These are phyloP conservation scores for Onychorhynchus coronatus DNA, from an alignment of 2,113 vertebrate genomes.

Conservation along the genomic window DNA sequence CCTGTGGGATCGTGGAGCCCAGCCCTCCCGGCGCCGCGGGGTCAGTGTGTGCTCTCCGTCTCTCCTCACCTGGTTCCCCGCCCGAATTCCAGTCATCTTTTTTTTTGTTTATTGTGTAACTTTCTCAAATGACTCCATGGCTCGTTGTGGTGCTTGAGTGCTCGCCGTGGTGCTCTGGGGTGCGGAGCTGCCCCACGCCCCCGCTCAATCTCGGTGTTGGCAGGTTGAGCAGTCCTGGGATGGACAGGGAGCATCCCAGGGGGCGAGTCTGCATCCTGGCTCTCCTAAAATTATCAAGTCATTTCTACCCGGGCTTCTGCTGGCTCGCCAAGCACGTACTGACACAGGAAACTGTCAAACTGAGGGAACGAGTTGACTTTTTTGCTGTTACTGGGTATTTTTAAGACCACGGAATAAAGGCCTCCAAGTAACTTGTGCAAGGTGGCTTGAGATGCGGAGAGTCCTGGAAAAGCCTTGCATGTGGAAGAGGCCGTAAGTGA, in stretches of 20 bases:
- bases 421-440: not conserved
- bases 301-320: fast-evolving
- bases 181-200: fast-evolving
- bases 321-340: fast-evolving
- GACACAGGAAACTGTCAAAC: fast-evolving
- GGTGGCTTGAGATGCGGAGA: not conserved
- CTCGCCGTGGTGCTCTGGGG: fast-evolving
- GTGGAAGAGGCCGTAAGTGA: not conserved
- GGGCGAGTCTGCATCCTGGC: not conserved
- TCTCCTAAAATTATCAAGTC: fast-evolving
- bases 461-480: not conserved
- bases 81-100: fast-evolving
- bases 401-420: not conserved
- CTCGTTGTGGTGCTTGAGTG: fast-evolving
- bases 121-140: fast-evolving
- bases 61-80: not conserved
- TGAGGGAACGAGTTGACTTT: not conserved
- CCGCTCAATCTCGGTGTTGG: fast-evolving
- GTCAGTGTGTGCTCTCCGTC: not conserved
- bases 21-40: too few species aligned
- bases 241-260: fast-evolving
- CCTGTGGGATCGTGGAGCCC: fast-evolving
- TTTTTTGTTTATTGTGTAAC: too few species aligned
- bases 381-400: not conserved
- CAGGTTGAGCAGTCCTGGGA: fast-evolving